A percentile compares a stretch with the other conserved stretches of the same genome.
phyloP scores from a whole-genome alignment of 2,113 vertebrate species.

The Sturnus vulgaris region DNA sequence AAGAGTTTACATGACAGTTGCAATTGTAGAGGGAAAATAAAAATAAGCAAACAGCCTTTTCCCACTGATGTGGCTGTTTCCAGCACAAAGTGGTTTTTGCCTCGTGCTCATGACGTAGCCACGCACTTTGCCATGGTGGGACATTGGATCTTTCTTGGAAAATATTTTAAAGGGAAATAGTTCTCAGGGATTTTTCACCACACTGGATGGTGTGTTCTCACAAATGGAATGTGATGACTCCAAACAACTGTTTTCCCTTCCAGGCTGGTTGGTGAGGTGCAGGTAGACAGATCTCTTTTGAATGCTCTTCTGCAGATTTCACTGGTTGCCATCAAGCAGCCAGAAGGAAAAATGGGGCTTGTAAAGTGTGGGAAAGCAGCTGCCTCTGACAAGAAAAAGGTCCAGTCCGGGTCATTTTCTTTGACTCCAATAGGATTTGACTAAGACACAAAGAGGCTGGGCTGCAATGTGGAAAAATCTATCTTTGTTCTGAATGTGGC shows the following conservation, averaged over 20 bases:
- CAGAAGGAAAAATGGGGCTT: background rate
- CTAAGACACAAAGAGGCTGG: background rate
- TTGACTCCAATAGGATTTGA: background rate
- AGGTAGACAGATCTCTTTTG: background rate
- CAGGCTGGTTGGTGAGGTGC: background rate
- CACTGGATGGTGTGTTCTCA: background rate
- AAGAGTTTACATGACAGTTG: slow-evolving; percentile 41
- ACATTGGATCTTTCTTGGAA: background rate
- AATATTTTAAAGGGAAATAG: background rate
- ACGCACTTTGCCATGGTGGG: background rate
- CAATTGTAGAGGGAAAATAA: slow-evolving; percentile 41
- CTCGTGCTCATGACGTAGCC: background rate
- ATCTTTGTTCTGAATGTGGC: background rate
- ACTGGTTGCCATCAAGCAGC: background rate
- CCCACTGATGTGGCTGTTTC: background rate
- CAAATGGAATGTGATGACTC: background rate
- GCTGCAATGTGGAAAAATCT: background rate
- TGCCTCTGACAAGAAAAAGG: background rate
- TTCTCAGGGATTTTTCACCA: background rate
- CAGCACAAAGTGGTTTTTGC: background rate
- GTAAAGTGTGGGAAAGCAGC: background rate
- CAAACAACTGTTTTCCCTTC: background rate
- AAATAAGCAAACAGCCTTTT: slow-evolving; percentile 18
- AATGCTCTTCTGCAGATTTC: background rate
- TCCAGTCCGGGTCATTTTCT: background rate